Base-by-base conservation (phyloP, 2,113 vertebrate species). In the Syngnathoides biaculeatus region DNA sequence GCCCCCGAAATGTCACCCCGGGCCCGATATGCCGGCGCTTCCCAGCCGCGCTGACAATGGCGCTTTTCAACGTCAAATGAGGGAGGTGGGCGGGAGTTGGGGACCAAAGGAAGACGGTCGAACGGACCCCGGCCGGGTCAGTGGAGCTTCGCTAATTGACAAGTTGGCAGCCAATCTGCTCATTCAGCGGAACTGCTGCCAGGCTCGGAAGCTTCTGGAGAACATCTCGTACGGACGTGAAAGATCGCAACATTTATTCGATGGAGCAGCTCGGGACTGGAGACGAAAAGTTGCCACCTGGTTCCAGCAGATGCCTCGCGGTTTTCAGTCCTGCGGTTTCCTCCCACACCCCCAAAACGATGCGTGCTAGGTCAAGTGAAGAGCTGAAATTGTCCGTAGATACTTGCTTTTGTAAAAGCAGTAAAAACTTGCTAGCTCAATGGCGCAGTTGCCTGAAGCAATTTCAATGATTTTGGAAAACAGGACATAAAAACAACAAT, bases 21-120 rank as follows among this genome's bases (percentile, higher is more conserved):
- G 26, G 60, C 61, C 70, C 10, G 0, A 60, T 75, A 75, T 77
- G 66, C 74, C 58, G 58, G 79, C 20, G 73, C 74, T 86, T 83
- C 84, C 81, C 84, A 87, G 73, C 62, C 66, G 2, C 38, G 38
- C 60, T 77, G 77, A 89, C 88, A 88, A 88, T 82, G 72, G 69
- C 2, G 73, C 86, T 86, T 85, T 89, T 89, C 85, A 86, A 67
- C 61, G 77, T 80, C 71, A 87, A 88, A 89, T 85, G 79, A 83
- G 85, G 35, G 40, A 26, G 13, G 48, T 22, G n/a, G n/a, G 48
- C 48, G 48, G 19, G 3, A 50, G 52, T 26, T 11, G 22, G 1
- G 60, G 68, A 64, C 55, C 40, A 75, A 69, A 65, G 56, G 64
- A 79, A 78, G 78, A 78, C 79, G 82, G 84, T 80, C 79, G 73